Evolutionary conservation across 2,888 invertebrate species (phyloP), one percentile per base, ranked within the genome.

Genomic region (Torymus texanus): DNA sequence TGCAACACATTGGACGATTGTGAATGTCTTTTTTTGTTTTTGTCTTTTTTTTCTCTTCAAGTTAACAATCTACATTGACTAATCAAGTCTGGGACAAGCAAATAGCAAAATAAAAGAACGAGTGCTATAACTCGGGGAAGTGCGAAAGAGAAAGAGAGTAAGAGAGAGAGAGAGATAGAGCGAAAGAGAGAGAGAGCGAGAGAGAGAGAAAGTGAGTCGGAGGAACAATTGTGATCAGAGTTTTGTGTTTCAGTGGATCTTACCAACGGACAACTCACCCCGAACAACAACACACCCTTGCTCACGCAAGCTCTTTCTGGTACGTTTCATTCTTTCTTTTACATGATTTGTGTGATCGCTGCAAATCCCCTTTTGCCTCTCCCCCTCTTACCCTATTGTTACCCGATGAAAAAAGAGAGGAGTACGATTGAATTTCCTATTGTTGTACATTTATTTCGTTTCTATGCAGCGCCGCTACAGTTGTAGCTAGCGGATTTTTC

Each of bases 221-320:
- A 90, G 91, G 91, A 90, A 91, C 90, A 92, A 91, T 92, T 92
- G 92, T 93, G 92, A 93, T 92, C 91, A 91, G 90, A 92, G 86
- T 92, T 93, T 92, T 93, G 92, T 93, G 92, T 94, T 94, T 92
- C 94, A 97, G 97, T 97, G 94, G 97, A 97, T 94, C 94, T 97
- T 93, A 95, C 96, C 93, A 97, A 97, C 92, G 97, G 97, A 92
- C 97, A 97, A 93, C 94, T 97, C 92, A 97, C 97, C 91, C 97
- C 97, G 92, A 97, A 97, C 94, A 97, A 97, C 94, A 97, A 97
- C 93, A 97, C 97, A 91, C 97, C 97, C 91, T 94, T 97, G 92
- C 95, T 97, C 92, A 97, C 97, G 92, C 97, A 97, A 93, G 97
- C 97, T 91, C 94, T 97, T 92, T 97, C 97, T 96, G 97, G 97